A percentile compares a stretch with the other conserved stretches of the same genome.
Conservation (phyloP, 2,797 vertebrate species). For the Podargus strigoides region DNA sequence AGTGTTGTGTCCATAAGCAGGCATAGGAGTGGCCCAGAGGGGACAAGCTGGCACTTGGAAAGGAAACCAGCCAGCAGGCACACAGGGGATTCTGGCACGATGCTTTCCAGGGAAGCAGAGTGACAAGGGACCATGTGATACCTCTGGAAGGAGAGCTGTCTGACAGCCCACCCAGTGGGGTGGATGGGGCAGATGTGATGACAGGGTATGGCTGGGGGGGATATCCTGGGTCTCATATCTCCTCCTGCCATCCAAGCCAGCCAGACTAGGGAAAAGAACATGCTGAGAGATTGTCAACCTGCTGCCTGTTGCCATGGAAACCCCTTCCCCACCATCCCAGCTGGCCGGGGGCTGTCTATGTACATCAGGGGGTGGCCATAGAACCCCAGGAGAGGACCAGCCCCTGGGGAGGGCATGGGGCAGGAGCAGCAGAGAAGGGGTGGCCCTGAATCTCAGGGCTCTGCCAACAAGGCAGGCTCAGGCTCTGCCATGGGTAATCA, state of each 20-base stretch:
- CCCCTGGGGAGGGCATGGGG: not conserved
- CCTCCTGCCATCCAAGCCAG: not conserved
- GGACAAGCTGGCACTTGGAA: not conserved
- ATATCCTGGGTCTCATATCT: not conserved
- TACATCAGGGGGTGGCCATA: not conserved
- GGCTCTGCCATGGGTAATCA: fast-evolving
- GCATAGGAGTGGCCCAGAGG: fast-evolving
- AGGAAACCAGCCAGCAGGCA: not conserved
- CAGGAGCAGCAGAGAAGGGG: not conserved
- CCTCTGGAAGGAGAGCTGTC: not conserved
- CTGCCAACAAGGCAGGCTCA: not conserved
- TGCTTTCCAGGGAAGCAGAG: not conserved
- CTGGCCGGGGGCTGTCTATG: not conserved
- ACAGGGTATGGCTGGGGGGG: fast-evolving
- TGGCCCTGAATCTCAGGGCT: not conserved
- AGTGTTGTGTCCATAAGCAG: not conserved
- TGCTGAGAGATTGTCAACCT: not conserved
- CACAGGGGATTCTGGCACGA: not conserved
- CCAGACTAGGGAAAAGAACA: not conserved
- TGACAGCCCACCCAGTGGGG: not conserved
- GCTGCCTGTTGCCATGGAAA: conserved; percentile 35
- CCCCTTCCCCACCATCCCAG: not conserved
- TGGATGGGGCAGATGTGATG: not conserved
- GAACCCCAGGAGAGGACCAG: not conserved
- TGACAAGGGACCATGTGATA: not conserved